These are phyloP conservation scores for Amphimedon queenslandica DNA, from an alignment of 37 sponge, comb jelly and placozoan species.

Conservation along the genomic window DNA sequence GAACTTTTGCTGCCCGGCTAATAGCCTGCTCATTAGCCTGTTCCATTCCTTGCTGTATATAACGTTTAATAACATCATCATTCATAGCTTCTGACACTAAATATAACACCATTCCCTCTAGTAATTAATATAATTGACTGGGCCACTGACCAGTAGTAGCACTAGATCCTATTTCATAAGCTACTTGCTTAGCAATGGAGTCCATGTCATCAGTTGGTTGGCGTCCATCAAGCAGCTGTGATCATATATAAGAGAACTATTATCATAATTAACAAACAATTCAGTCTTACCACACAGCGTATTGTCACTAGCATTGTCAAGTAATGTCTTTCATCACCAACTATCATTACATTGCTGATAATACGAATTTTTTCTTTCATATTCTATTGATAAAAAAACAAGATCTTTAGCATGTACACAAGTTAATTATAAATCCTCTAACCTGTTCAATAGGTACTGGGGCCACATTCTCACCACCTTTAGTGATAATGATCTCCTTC, in stretches of 20 bases:
- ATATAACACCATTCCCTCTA: too few species aligned
- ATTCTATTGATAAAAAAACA: constrained; percentile 69
- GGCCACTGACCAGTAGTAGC: constrained; percentile 50
- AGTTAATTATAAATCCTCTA: constrained; percentile 81
- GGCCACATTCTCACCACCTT: too few species aligned
- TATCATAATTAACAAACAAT: too few species aligned
- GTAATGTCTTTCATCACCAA: constrained; percentile 79
- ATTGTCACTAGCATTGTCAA: constrained; percentile 72
- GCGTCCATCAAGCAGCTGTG: background rate
- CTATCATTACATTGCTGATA: constrained; percentile 85
- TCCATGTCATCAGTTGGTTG: constrained; percentile 65
- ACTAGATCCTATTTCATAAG: constrained; percentile 30
- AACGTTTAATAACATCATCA: background rate
- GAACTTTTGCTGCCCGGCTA: too few species aligned
- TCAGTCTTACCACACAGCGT: too few species aligned
- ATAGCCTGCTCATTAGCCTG: too few species aligned
- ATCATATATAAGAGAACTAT: too few species aligned
- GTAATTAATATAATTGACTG: too few species aligned
- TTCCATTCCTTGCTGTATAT: background rate
- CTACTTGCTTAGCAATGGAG: constrained; percentile 30
- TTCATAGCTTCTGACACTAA: too few species aligned
- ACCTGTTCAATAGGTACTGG: too few species aligned
- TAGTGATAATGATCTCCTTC: constrained; percentile 65
- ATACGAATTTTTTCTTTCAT: constrained; percentile 64
- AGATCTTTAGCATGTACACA: constrained; percentile 83